phyloP scores from a whole-genome alignment of 1,140 invertebrate genomes.

The Plutomurus gul region DNA sequence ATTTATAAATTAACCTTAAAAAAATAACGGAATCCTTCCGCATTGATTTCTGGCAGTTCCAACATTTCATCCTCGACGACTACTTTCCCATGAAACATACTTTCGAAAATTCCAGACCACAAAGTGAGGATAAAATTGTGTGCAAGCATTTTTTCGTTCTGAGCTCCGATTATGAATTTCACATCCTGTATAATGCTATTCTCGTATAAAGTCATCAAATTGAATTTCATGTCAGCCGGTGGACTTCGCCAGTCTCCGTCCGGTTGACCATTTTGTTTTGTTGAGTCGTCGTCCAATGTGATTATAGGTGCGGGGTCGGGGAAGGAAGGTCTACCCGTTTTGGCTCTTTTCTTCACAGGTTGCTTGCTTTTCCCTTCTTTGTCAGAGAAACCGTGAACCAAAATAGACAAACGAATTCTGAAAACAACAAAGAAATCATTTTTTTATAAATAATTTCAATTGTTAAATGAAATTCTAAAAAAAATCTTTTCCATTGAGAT shows the following conservation, averaged over 20 bases:
- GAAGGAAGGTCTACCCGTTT: not conserved
- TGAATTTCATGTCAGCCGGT: slow-evolving; percentile 32
- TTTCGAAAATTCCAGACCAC: slow-evolving; percentile 83
- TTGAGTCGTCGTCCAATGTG: slow-evolving; percentile 33
- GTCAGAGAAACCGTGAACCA: slow-evolving; percentile 33
- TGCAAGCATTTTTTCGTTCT: slow-evolving; percentile 67
- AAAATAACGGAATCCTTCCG: slow-evolving; percentile 31
- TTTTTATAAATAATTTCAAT: not conserved
- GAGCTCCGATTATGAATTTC: slow-evolving; percentile 17
- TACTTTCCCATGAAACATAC: slow-evolving; percentile 74
- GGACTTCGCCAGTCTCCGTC: slow-evolving; percentile 34
- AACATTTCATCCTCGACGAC: not conserved
- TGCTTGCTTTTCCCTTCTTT: slow-evolving; percentile 23
- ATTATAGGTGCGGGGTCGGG: not conserved
- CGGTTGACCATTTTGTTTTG: slow-evolving; percentile 11
- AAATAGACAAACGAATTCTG: not conserved
- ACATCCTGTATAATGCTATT: slow-evolving; percentile 33
- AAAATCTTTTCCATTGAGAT: too few relatives aligned
- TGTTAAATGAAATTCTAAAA: too few relatives aligned
- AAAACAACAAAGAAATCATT: not conserved
- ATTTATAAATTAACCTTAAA: slow-evolving; percentile 44
- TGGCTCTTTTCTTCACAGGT: slow-evolving; percentile 35
- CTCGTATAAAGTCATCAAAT: slow-evolving; percentile 35
- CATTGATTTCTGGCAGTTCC: slow-evolving; percentile 8
- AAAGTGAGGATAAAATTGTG: slow-evolving; percentile 83